Evolutionary conservation across 2,113 vertebrate genomes (phyloP).

Genomic region (Phyllopteryx taeniolatus): DNA sequence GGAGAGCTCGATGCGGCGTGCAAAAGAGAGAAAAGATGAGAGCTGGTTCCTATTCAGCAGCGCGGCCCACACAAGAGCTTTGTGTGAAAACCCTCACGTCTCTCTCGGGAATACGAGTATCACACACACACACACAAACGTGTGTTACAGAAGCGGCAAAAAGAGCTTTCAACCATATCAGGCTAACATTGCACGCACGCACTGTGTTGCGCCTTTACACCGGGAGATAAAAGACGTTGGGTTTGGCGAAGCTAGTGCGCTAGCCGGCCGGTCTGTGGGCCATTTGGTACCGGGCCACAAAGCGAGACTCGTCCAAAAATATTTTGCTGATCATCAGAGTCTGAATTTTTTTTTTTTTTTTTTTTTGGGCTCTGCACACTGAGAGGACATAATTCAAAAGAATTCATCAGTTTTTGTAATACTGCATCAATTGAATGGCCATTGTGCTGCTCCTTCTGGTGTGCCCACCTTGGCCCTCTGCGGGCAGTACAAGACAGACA

Average conservation of each 20-base stretch:
- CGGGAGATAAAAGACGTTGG: background rate
- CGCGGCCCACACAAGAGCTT: conserved; percentile 63
- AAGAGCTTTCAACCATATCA: conserved; percentile 2
- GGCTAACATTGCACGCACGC: background rate
- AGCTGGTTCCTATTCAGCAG: conserved; percentile 60
- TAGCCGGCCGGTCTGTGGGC: background rate
- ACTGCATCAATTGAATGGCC: no score
- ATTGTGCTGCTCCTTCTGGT: no score
- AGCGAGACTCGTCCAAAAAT: background rate
- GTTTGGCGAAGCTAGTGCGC: background rate
- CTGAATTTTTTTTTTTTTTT: no score
- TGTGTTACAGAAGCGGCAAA: background rate
- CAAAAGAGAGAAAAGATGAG: conserved; percentile 48
- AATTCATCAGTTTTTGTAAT: no score
- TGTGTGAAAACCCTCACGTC: conserved; percentile 50
- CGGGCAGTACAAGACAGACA: no score
- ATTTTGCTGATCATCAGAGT: background rate
- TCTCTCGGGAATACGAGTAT: conserved; percentile 3
- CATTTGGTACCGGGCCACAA: background rate
- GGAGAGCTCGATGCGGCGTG: conserved; percentile 47
- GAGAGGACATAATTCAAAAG: no score
- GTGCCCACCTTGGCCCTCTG: no score
- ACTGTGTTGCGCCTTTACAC: background rate
- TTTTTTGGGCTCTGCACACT: no score
- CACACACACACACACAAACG: background rate